Evolutionary conservation across 1,140 invertebrate species (phyloP).

Genomic region (Bradynema listronoti): DNA sequence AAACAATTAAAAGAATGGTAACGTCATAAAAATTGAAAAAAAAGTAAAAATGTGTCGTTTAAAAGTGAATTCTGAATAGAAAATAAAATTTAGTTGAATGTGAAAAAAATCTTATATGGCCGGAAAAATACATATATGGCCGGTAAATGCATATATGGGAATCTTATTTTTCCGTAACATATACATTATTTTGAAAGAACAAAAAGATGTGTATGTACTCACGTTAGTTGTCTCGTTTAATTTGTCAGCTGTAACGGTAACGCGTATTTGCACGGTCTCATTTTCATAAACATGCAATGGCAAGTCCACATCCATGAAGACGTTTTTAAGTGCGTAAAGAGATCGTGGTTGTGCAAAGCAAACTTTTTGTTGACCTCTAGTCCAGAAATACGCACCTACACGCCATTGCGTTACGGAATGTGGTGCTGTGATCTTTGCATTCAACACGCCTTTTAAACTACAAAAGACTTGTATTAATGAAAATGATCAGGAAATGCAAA

Average conservation of each 20-base stretch:
- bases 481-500: not conserved
- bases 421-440: slow-evolving; percentile 13
- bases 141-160: not conserved
- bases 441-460: slow-evolving; percentile 14
- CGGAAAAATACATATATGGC: not conserved
- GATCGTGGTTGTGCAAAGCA: slow-evolving; percentile 9
- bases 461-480: slow-evolving; percentile 5
- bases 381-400: slow-evolving; percentile 32
- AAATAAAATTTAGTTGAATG: too few relatives aligned
- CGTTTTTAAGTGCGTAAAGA: slow-evolving; percentile 4
- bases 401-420: slow-evolving; percentile 41
- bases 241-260: slow-evolving; percentile 35
- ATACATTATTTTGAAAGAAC: not conserved
- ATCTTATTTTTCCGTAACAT: too few relatives aligned
- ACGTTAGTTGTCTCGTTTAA: slow-evolving; percentile 12
- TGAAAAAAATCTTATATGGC: too few relatives aligned
- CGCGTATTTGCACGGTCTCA: slow-evolving; percentile 34
- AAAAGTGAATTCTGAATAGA: too few relatives aligned
- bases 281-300: slow-evolving; percentile 37
- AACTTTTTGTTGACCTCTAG: slow-evolving; percentile 19
- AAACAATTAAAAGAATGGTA: too few relatives aligned
- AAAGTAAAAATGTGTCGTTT: too few relatives aligned
- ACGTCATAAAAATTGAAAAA: too few relatives aligned
- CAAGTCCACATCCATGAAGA: slow-evolving; percentile 43
- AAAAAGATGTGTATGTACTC: slow-evolving; percentile 1